Evolutionary conservation across 2,888 invertebrate species (phyloP), one percentile per base, ranked within the genome.

Genomic region (Metallyticus violacea): DNA sequence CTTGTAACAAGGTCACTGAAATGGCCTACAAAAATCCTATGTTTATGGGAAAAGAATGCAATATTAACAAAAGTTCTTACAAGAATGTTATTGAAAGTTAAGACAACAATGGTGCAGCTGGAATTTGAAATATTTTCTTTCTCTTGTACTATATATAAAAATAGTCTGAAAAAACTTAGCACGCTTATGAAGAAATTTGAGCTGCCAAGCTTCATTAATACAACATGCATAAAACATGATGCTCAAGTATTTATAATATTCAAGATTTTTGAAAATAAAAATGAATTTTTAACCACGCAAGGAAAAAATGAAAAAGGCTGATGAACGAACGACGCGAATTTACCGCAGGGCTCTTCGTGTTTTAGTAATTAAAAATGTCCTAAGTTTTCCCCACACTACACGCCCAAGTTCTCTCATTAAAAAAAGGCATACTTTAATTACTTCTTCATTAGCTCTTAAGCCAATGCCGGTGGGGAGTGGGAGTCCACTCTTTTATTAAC

Each of bases 321-420:
- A 62, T 62, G 22, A 62, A 62, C 15, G 40, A 62, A 62, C 2
- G 40, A 62, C 40, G 40, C 15, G 22, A 62, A 15, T 62, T 62
- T 15, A 62, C 40, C 40, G 40, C 15, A 62, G 40, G 40, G 40
- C 40, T 22, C 40, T 62, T 62, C 40, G 40, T 62, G 40, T 62
- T 62, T 62, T 62, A 62, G 40, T 81, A 81, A 81, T 81, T 81
- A 81, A 81, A 81, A 81, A 40, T 81, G 81, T 81, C 81, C 29
- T 40, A 81, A 81, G 25, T 81, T 81, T n/a, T 40, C 30, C n/a
- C 40, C 40, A 62, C 40, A 62, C 40, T 62, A 22, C 40, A 62
- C 2, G 40, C 40, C 9, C 40, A 62, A 62, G 40, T 62, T 62
- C 40, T 62, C 40, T 62, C 40, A 62, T 62, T 62, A 62, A 62